A percentile compares a stretch with the other conserved stretches of the same genome.
These are phyloP conservation scores for Hyperoplus lanceolatus DNA, from an alignment of 2,797 vertebrate genomes.

Conservation along the genomic window DNA sequence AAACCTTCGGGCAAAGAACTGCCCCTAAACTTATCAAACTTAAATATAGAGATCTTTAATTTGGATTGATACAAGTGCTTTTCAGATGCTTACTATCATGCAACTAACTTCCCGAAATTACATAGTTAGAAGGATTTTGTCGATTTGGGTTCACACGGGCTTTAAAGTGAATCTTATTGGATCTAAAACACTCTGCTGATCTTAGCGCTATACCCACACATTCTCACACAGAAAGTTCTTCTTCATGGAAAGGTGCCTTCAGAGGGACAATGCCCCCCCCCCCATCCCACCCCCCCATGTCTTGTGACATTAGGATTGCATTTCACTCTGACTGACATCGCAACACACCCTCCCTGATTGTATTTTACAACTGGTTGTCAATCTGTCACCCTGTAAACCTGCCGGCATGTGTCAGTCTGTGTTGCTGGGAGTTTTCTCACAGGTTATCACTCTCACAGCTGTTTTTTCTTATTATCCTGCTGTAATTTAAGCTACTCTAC, in stretches of 20 bases:
- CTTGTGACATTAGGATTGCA: slow-evolving; percentile 69
- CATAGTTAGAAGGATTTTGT: too few relatives aligned
- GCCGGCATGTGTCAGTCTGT: slow-evolving; percentile 50
- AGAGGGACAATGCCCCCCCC: slow-evolving; percentile 37
- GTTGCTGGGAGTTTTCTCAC: slow-evolving; percentile 70
- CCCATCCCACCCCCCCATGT: slow-evolving; percentile 10
- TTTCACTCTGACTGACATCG: slow-evolving; percentile 66
- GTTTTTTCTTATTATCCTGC: slow-evolving; percentile 62
- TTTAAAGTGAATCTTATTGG: too few relatives aligned
- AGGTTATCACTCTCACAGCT: slow-evolving; percentile 79
- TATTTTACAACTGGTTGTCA: slow-evolving; percentile 76
- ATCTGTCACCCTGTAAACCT: slow-evolving; percentile 80
- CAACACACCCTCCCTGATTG: slow-evolving; percentile 62
- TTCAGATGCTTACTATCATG: too few relatives aligned
- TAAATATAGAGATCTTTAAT: too few relatives aligned
- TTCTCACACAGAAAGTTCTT: slow-evolving; percentile 4
- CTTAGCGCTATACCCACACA: not conserved
- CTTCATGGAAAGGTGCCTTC: slow-evolving; percentile 27
- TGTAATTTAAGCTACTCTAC: slow-evolving; percentile 74
- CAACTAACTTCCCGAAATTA: too few relatives aligned
- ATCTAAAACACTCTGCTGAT: slow-evolving; percentile 5
- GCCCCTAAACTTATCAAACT: too few relatives aligned
- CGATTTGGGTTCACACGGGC: too few relatives aligned
- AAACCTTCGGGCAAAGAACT: too few relatives aligned
- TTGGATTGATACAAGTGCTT: too few relatives aligned